These are phyloP conservation scores for Eulemur rufifrons DNA, from an alignment of 2,113 vertebrate species.

Conservation along the genomic window DNA sequence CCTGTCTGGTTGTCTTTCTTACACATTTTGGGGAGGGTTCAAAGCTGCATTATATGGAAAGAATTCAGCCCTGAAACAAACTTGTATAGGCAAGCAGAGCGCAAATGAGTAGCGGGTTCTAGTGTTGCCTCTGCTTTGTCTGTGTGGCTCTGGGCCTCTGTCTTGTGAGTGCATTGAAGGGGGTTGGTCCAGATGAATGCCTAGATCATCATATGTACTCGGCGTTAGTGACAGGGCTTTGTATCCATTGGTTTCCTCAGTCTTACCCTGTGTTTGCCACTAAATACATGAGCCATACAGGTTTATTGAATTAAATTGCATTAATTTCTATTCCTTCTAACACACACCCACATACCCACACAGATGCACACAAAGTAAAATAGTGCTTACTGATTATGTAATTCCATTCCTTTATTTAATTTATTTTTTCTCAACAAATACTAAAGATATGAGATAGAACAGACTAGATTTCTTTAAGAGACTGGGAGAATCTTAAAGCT, in stretches of 20 bases:
- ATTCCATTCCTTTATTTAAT: not conserved
- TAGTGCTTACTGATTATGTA: not conserved
- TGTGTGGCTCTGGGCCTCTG: not conserved
- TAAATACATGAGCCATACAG: not conserved
- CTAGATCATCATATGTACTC: not conserved
- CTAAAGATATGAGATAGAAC: not conserved
- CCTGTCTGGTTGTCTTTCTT: not conserved
- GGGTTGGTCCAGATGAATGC: not conserved
- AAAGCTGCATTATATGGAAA: not conserved
- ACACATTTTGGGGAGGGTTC: not conserved
- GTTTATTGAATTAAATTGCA: not conserved
- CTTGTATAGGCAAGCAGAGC: not conserved
- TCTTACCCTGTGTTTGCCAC: not conserved
- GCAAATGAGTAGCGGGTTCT: not conserved
- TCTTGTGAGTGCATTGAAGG: not conserved
- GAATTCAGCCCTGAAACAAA: not conserved
- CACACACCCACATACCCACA: not conserved
- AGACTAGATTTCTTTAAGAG: not conserved
- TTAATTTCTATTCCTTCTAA: not conserved
- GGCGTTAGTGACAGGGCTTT: not conserved
- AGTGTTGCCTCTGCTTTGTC: not conserved
- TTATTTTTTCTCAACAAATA: not conserved
- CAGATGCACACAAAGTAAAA: not conserved
- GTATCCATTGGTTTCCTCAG: not conserved
- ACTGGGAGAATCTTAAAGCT: not conserved